Evolutionary conservation across 2,888 invertebrate species (phyloP).

Genomic region (Sialis fuliginosa): DNA sequence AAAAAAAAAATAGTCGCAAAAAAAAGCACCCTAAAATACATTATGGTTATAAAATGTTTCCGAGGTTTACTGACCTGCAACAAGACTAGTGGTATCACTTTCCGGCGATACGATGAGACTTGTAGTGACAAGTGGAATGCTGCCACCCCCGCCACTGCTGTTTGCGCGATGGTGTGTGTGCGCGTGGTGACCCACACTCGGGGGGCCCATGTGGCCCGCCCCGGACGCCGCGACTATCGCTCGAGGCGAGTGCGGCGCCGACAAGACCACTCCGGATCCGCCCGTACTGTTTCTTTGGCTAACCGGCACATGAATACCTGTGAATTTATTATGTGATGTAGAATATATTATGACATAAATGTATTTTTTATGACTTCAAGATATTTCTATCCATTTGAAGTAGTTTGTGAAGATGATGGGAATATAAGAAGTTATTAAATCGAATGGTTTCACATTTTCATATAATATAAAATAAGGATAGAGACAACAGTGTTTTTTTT

Average conservation of each 20-base stretch:
- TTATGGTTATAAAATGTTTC: too few relatives aligned
- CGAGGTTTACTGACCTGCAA: slow-evolving; percentile 11
- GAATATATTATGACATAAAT: too few relatives aligned
- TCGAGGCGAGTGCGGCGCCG: slow-evolving; percentile 11
- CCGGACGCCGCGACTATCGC: slow-evolving; percentile 12
- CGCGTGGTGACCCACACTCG: slow-evolving; percentile 22
- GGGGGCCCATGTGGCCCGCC: slow-evolving; percentile 10
- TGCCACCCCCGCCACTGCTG: slow-evolving; percentile 34
- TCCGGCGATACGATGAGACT: slow-evolving; percentile 24
- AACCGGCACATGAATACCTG: slow-evolving; percentile 11
- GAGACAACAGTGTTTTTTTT: too few relatives aligned
- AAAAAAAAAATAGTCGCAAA: too few relatives aligned
- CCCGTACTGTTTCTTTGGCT: slow-evolving; percentile 2
- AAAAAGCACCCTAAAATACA: too few relatives aligned
- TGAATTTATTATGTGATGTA: too few relatives aligned
- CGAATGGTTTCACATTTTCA: too few relatives aligned
- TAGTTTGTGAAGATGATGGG: too few relatives aligned
- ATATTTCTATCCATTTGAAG: too few relatives aligned
- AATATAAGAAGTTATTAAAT: too few relatives aligned
- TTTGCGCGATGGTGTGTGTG: slow-evolving; percentile 39
- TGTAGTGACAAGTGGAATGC: slow-evolving; percentile 16
- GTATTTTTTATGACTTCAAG: too few relatives aligned
- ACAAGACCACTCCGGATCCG: background rate
- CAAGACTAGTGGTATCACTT: slow-evolving; percentile 16
- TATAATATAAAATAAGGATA: too few relatives aligned